Conservation (phyloP, 23 tunicate species). For the Corella eumyota region DNA sequence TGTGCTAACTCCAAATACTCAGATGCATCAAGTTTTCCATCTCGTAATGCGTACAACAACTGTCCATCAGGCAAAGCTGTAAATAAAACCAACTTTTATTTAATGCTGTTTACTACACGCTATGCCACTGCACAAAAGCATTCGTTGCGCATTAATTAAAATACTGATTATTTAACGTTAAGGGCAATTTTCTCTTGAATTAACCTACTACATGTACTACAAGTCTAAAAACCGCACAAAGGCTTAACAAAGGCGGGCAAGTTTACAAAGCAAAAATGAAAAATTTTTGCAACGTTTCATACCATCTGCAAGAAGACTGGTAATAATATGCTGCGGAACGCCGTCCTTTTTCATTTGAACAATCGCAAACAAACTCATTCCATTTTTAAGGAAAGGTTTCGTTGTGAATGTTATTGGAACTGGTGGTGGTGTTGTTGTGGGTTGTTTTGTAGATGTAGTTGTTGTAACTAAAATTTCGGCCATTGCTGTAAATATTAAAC, state of each 20-base stretch:
- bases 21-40: conserved; percentile 21
- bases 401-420: background rate
- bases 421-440: conserved; percentile 3
- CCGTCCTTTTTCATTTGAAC: conserved; percentile 51
- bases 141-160: too few relatives aligned
- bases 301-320: conserved; percentile 64
- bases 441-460: background rate
- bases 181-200: too few relatives aligned
- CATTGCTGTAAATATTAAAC: too few relatives aligned
- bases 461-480: background rate
- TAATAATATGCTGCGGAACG: conserved; percentile 40
- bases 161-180: too few relatives aligned
- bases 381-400: background rate
- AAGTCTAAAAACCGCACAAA: too few relatives aligned
- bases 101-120: too few relatives aligned
- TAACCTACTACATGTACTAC: too few relatives aligned
- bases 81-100: background rate
- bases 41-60: conserved; percentile 23
- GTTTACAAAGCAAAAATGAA: too few relatives aligned
- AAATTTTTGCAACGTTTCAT: too few relatives aligned
- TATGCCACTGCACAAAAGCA: too few relatives aligned
- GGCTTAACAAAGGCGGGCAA: too few relatives aligned
- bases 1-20: too few relatives aligned
- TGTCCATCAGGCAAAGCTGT: conserved; percentile 38
- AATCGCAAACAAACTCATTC: conserved; percentile 14